These are phyloP conservation scores for Asobara japonica DNA, from an alignment of 1,140 invertebrate genomes.

Conservation along the genomic window DNA sequence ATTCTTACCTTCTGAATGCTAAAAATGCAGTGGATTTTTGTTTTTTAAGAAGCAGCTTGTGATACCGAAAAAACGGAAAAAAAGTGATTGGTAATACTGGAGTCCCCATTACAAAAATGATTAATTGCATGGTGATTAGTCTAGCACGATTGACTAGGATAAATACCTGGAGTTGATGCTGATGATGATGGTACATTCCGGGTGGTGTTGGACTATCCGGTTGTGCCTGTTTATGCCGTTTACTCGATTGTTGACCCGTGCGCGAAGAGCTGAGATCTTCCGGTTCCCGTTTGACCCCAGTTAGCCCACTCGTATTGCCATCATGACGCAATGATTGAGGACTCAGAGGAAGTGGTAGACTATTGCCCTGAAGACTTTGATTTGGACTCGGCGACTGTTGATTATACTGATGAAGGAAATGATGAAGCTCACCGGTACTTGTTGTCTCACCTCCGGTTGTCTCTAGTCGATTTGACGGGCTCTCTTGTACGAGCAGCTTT, in stretches of 20 bases:
- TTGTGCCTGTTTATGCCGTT: constrained; percentile 62
- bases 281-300: constrained; percentile 73
- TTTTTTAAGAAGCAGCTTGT: too few relatives aligned
- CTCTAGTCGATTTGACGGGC: constrained; percentile 69
- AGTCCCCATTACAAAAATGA: background rate
- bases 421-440: constrained; percentile 67
- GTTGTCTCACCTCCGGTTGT: constrained; percentile 62
- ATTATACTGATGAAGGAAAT: constrained; percentile 73
- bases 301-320: constrained; percentile 58
- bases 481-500: constrained; percentile 63
- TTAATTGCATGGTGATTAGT: background rate
- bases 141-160: background rate
- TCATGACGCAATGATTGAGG: constrained; percentile 62
- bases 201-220: constrained; percentile 70
- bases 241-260: constrained; percentile 65
- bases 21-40: too few relatives aligned
- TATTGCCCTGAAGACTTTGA: constrained; percentile 53
- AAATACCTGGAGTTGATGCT: constrained; percentile 62
- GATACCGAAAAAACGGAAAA: too few relatives aligned
- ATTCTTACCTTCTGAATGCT: too few relatives aligned
- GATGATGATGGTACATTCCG: constrained; percentile 69
- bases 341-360: constrained; percentile 61
- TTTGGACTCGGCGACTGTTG: constrained; percentile 69
- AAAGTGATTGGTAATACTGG: too few relatives aligned
- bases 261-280: constrained; percentile 72